phyloP scores from a whole-genome alignment of 1,140 invertebrate species.

The Argopecten irradians region DNA sequence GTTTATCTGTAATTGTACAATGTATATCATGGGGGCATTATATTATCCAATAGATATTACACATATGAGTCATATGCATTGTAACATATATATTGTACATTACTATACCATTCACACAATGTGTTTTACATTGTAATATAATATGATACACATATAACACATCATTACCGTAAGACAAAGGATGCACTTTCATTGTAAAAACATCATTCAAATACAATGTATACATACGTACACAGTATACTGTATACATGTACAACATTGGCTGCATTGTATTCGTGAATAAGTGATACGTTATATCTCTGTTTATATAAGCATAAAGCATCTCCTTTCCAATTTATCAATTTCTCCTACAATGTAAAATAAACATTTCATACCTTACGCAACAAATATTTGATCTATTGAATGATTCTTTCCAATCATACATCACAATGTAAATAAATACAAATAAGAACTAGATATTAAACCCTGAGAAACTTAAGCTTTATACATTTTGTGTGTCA shows the following conservation, averaged over 20 bases:
- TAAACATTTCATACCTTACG: neutral
- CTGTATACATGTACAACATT: neutral
- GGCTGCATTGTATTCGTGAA: neutral
- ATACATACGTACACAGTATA: no score
- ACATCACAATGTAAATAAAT: neutral
- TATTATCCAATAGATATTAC: no score
- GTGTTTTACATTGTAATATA: no score
- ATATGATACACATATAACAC: no score
- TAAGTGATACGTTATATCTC: neutral
- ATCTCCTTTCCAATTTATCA: neutral
- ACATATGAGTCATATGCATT: no score
- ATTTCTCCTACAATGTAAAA: neutral
- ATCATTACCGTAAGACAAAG: neutral
- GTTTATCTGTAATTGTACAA: no score
- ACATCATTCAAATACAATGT: neutral
- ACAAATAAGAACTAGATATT: neutral
- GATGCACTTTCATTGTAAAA: neutral
- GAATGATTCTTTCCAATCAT: neutral
- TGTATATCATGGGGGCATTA: no score
- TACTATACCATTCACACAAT: neutral
- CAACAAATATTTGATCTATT: neutral
- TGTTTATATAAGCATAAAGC: neutral
- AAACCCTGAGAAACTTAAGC: neutral
- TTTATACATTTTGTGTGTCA: neutral
- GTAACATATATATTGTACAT: no score